phyloP scores from a whole-genome alignment of 2,888 invertebrate species.

The Seladonia tumulorum region DNA sequence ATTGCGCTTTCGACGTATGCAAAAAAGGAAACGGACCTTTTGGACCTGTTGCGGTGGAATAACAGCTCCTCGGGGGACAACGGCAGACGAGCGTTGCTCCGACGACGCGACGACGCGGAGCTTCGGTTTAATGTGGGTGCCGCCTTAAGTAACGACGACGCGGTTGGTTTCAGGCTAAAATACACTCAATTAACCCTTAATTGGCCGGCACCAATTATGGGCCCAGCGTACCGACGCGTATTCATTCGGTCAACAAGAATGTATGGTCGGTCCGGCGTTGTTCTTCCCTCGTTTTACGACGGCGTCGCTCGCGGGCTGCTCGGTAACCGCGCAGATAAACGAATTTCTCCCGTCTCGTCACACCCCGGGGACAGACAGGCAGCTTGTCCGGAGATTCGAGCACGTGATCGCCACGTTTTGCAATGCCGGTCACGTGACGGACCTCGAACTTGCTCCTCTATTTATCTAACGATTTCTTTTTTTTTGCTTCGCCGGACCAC shows the following conservation, averaged over 20 bases:
- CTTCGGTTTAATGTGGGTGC: constrained; percentile 65
- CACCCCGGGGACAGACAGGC: not conserved
- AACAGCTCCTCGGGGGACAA: not conserved
- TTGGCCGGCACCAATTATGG: constrained; percentile 76
- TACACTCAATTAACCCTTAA: constrained; percentile 80
- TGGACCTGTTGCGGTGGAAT: not conserved
- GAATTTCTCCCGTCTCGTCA: constrained; percentile 50
- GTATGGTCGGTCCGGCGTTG: constrained; percentile 64
- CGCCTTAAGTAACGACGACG: constrained; percentile 69
- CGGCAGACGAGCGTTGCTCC: constrained; percentile 29
- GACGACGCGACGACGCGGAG: constrained; percentile 14
- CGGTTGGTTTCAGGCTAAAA: constrained; percentile 77
- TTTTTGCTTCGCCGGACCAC: not conserved
- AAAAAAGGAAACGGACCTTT: not conserved
- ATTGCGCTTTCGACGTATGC: not conserved
- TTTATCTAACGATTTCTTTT: constrained; percentile 30
- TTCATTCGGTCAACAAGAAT: constrained; percentile 78
- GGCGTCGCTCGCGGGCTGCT: constrained; percentile 22
- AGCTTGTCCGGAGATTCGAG: constrained; percentile 36
- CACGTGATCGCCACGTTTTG: constrained; percentile 37
- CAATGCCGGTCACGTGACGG: constrained; percentile 25
- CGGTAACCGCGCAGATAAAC: constrained; percentile 43
- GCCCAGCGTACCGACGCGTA: constrained; percentile 75
- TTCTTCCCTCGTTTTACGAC: constrained; percentile 69
- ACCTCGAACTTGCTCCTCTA: constrained; percentile 19